A percentile compares a stretch with the other conserved stretches of the same genome.
phyloP scores from a whole-genome alignment of 2,113 vertebrate genomes.

The Gnathonemus longibarbis region DNA sequence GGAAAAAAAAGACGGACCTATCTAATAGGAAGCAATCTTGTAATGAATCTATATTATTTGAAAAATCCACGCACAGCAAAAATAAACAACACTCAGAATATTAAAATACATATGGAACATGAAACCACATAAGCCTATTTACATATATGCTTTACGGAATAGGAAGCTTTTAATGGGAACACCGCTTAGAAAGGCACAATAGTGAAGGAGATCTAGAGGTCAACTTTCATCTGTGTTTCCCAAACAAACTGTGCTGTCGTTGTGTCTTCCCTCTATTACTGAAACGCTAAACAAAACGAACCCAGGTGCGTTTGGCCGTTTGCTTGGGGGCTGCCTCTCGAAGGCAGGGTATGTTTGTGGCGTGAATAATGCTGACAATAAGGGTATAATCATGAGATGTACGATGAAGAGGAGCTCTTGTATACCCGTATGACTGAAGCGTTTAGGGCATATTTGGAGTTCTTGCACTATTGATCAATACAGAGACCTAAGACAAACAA shows the following conservation, averaged over 20 bases:
- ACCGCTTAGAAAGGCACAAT: conserved; percentile 9
- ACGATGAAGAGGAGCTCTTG: not conserved
- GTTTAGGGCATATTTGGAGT: not conserved
- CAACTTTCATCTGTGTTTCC: conserved; percentile 25
- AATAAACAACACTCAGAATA: not conserved
- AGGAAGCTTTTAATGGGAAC: not conserved
- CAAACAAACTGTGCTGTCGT: conserved; percentile 18
- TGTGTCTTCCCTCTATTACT: not conserved
- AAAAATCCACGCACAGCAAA: not conserved
- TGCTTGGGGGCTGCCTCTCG: not conserved
- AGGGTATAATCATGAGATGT: not conserved
- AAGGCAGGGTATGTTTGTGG: not conserved
- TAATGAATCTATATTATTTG: not conserved
- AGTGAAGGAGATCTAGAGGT: conserved; percentile 18
- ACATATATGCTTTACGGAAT: not conserved
- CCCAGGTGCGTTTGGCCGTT: conserved; percentile 15
- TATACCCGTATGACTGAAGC: not conserved
- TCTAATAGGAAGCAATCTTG: not conserved
- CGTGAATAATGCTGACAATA: not conserved
- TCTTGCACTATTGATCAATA: not conserved
- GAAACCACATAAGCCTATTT: not conserved
- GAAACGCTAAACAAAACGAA: conserved; percentile 1
- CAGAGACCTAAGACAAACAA: not conserved
- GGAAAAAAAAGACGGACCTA: not conserved
- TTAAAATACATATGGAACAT: not conserved